These are phyloP conservation scores for Protula sp. DNA, from an alignment of 2,888 invertebrate species.

Conservation along the genomic window DNA sequence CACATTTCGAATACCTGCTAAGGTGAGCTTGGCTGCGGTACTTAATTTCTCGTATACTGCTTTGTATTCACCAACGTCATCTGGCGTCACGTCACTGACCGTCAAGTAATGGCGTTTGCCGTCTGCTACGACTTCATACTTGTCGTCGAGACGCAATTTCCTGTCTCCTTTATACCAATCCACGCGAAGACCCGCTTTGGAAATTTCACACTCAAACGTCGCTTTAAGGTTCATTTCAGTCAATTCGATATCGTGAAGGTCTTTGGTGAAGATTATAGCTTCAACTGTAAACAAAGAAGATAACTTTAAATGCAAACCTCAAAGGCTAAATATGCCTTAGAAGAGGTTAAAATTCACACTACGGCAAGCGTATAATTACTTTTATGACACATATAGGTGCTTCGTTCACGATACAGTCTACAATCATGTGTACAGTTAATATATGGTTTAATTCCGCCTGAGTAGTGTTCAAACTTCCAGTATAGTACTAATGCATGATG, in stretches of 20 bases:
- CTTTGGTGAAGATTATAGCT: constrained; percentile 40
- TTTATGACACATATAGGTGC: too few relatives aligned
- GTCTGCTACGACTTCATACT: constrained; percentile 17
- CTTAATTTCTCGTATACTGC: constrained; percentile 32
- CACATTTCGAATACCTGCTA: neutral
- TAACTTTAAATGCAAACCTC: too few relatives aligned
- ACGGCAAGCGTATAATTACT: too few relatives aligned
- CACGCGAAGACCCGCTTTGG: constrained; percentile 70
- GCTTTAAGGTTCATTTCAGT: constrained; percentile 34
- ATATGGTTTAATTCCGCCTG: too few relatives aligned
- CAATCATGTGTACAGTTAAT: too few relatives aligned
- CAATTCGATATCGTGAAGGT: constrained; percentile 40
- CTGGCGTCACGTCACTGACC: constrained; percentile 70
- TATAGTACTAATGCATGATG: too few relatives aligned
- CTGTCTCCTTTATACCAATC: constrained; percentile 61
- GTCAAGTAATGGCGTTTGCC: constrained; percentile 67
- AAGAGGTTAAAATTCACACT: too few relatives aligned
- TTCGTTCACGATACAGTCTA: too few relatives aligned
- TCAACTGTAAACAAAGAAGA: constrained; percentile 33
- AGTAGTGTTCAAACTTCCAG: too few relatives aligned
- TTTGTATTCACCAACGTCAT: constrained; percentile 55
- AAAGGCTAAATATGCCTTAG: too few relatives aligned
- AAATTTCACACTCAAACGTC: constrained; percentile 72
- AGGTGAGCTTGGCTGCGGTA: constrained; percentile 25
- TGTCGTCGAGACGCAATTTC: constrained; percentile 13